These are phyloP conservation scores for Macquaria ambigua DNA, from an alignment of 2,113 vertebrate species.

Conservation along the genomic window DNA sequence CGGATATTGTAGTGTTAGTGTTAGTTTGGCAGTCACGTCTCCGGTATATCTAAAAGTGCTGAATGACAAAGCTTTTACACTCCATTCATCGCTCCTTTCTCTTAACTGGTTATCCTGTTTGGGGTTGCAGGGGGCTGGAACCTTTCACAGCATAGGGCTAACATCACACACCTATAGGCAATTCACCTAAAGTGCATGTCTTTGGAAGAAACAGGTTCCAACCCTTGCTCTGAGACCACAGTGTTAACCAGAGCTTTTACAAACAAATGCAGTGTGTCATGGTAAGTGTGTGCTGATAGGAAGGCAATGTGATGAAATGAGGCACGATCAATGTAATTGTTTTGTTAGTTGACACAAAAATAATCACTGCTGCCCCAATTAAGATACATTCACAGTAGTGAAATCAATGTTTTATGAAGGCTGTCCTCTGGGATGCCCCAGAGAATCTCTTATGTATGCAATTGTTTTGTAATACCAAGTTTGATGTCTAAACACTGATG, in stretches of 20 bases:
- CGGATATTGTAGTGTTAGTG: neutral
- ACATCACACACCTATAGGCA: neutral
- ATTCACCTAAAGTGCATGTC: neutral
- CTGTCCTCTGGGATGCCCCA: neutral
- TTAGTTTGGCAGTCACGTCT: neutral
- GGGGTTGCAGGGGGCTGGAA: neutral
- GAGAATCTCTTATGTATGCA: neutral
- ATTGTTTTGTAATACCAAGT: neutral
- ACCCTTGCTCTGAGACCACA: neutral
- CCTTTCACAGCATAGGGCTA: neutral
- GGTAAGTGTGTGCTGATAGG: neutral
- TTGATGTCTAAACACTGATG: neutral
- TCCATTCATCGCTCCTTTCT: too few relatives aligned
- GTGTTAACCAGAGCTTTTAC: neutral
- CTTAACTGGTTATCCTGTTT: too few relatives aligned
- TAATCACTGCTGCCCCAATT: neutral
- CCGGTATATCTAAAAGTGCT: too few relatives aligned
- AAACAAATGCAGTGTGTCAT: slow-evolving; percentile 4
- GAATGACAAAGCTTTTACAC: too few relatives aligned
- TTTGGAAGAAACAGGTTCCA: neutral
- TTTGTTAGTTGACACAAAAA: neutral
- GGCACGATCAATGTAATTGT: neutral
- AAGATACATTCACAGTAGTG: neutral
- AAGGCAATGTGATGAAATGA: neutral
- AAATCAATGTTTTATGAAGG: neutral